Evolutionary conservation across 2,113 vertebrate genomes (phyloP), one percentile per base, ranked within the genome.

Genomic region (Atrichornis clamosus): DNA sequence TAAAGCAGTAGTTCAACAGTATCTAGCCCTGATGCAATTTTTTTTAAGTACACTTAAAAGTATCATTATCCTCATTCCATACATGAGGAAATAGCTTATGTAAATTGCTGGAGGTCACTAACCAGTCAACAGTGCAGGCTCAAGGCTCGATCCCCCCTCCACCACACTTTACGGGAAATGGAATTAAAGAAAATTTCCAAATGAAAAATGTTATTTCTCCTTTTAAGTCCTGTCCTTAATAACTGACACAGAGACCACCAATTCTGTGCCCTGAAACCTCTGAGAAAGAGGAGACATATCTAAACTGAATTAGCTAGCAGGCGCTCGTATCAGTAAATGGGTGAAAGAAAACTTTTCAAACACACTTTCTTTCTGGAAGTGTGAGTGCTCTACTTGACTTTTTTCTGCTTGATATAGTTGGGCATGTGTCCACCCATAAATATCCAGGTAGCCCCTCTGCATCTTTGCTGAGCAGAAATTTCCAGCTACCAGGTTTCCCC

Each of bases 81-180:
- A 95, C 82, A 79, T 94, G 79, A 95, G 68, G 90, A 95, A 96
- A 96, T 76, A 86, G 92, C 63, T 95, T 65, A 55, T 63, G 39
- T 69, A 91, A 95, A 96, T 95, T 96, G 78, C 87, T 82, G 62
- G 50, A 83, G 85, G 93, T 96, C 84, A 97, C 55, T 35, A 83
- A 86, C 47, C 63, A 96, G 87, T 28, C 67, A 87, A 80, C 63
- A 88, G 59, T 59, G 63, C 85, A 90, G 72, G 55, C 72, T 88
- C 59, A 73, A 88, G 35, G 58, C 16, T 35, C 55, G 41, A 53
- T 41, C 21, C 19, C 21, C 33, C 17, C 17, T 90, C 47, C 33
- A 62, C 42, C 35, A 23, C 55, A 35, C 16, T 93, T 90, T 52
- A 93, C 0, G 0, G 58, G 87, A 95, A 96, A 76, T 37, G 68